Evolutionary conservation across 1,140 invertebrate genomes (phyloP).

Genomic region (Rhopalosiphum maidis): DNA sequence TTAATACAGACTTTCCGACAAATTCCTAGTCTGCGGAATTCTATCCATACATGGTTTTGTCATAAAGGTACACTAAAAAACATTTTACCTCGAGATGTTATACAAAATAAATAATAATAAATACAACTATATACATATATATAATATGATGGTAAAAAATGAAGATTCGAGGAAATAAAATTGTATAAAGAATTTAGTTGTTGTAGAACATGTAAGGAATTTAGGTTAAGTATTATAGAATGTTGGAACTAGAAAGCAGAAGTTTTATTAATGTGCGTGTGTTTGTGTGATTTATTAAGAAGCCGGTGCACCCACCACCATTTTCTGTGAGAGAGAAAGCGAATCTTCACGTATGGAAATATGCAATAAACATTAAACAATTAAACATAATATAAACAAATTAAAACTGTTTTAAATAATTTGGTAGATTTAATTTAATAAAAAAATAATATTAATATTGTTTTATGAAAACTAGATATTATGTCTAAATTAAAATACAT

Average conservation of each 20-base stretch:
- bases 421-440: neutral
- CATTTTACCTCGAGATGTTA: neutral
- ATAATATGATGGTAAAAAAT: neutral
- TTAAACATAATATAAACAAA: neutral
- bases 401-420: neutral
- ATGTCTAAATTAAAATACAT: neutral
- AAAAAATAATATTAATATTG: neutral
- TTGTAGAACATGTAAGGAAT: constrained; percentile 27
- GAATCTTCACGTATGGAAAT: constrained; percentile 13
- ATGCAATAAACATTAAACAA: constrained; percentile 1
- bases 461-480: constrained; percentile 3
- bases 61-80: neutral
- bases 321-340: constrained; percentile 33
- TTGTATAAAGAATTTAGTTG: constrained; percentile 34
- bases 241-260: constrained; percentile 55
- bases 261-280: constrained; percentile 39
- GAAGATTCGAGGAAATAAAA: constrained; percentile 35
- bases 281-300: constrained; percentile 51
- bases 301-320: constrained; percentile 40
- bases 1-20: neutral
- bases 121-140: neutral
- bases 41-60: neutral
- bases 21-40: constrained; percentile 21
- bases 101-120: constrained; percentile 7
- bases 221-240: constrained; percentile 52